Evolutionary conservation across 2,797 vertebrate genomes (phyloP).

Genomic region (Uromys caudimaculatus): DNA sequence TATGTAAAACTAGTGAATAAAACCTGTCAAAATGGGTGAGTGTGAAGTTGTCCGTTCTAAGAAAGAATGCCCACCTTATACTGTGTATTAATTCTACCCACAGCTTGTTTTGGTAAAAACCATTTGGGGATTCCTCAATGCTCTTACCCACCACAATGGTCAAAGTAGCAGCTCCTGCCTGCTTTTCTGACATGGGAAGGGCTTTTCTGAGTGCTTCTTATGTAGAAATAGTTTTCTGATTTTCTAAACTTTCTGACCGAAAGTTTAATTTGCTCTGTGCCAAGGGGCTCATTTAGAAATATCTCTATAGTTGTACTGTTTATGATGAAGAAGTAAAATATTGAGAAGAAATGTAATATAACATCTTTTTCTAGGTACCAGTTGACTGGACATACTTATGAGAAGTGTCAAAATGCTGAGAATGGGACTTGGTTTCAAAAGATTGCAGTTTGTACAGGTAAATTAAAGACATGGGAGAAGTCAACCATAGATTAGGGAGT

Average conservation of each 20-base stretch:
- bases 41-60: background rate
- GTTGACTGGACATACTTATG: constrained; percentile 47
- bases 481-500: background rate
- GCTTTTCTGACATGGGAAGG: constrained; percentile 14
- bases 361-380: constrained; percentile 64
- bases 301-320: background rate
- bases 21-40: constrained; percentile 76
- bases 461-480: background rate
- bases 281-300: background rate
- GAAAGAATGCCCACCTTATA: background rate
- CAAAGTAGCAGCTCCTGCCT: constrained; percentile 4
- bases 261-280: constrained; percentile 1
- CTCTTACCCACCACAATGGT: background rate
- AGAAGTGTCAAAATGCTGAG: constrained; percentile 68
- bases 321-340: background rate
- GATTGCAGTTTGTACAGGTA: constrained; percentile 73
- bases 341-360: background rate
- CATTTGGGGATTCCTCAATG: background rate
- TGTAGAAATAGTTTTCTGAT: constrained; percentile 22
- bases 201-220: background rate
- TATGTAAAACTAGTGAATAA: background rate
- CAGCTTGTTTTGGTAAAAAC: background rate
- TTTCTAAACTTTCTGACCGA: too few relatives aligned
- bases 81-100: background rate
- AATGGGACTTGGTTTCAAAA: constrained; percentile 68